Conservation (phyloP, 2,113 vertebrate species). For the Seriola rivoliana region DNA sequence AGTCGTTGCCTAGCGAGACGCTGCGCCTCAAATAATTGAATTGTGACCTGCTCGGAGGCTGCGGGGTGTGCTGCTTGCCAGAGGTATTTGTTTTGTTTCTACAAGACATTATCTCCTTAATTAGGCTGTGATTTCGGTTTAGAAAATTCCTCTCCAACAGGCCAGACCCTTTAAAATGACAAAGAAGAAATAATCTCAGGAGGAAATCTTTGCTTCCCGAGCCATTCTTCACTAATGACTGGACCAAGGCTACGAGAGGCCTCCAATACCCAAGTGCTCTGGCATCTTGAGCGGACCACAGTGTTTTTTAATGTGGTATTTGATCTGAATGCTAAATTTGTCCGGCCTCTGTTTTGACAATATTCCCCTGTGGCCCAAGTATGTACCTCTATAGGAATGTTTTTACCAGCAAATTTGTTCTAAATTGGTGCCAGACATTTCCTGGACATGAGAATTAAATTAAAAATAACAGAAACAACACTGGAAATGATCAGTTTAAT, state of each 20-base stretch:
- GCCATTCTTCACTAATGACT: conserved; percentile 62
- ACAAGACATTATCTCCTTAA: conserved; percentile 67
- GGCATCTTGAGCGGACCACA: conserved; percentile 24
- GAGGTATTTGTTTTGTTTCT: conserved; percentile 59
- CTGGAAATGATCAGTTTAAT: not conserved
- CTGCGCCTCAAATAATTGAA: conserved; percentile 65
- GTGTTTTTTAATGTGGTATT: conserved; percentile 25
- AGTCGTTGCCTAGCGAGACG: conserved; percentile 5
- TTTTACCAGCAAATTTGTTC: conserved; percentile 12
- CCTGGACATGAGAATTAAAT: not conserved
- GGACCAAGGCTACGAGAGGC: conserved; percentile 40
- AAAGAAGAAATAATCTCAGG: conserved; percentile 53
- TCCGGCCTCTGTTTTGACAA: conserved; percentile 21
- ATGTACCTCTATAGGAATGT: conserved; percentile 15
- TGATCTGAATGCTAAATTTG: conserved; percentile 52
- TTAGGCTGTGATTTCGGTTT: conserved; percentile 59
- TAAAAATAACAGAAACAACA: not conserved
- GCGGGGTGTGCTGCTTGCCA: conserved; percentile 28
- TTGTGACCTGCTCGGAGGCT: conserved; percentile 56
- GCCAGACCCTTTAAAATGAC: conserved; percentile 44
- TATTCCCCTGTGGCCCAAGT: conserved; percentile 10
- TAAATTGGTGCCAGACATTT: conserved; percentile 30
- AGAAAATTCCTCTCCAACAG: conserved; percentile 42
- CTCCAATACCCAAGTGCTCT: conserved; percentile 31
- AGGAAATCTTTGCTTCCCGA: conserved; percentile 59